Evolutionary conservation across 2,888 invertebrate species (phyloP).

Genomic region (Pyralis farinalis): DNA sequence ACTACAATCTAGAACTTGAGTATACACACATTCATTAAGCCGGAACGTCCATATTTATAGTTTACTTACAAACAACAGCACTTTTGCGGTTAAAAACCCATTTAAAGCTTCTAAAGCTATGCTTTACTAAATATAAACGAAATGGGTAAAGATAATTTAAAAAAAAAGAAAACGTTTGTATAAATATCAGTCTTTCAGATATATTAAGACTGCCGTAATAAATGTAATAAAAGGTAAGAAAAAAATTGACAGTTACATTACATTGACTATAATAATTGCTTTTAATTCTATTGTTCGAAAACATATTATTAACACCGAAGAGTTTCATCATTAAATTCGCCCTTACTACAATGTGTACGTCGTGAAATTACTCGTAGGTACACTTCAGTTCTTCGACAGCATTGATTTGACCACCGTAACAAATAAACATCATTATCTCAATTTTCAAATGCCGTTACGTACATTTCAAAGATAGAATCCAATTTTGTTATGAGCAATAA

Average conservation of each 20-base stretch:
- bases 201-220: conserved; percentile 7
- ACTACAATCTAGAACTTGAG: conserved; percentile 23
- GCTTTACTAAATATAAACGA: not conserved
- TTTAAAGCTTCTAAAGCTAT: conserved; percentile 28
- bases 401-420: too few species aligned
- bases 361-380: too few species aligned
- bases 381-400: too few species aligned
- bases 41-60: conserved; percentile 3
- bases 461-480: too few species aligned
- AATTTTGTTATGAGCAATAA: too few species aligned
- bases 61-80: conserved; percentile 1
- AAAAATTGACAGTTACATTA: conserved; percentile 6
- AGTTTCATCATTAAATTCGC: too few species aligned
- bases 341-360: too few species aligned
- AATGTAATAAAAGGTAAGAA: not conserved
- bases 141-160: not conserved
- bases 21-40: conserved; percentile 9
- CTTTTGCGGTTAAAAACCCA: conserved; percentile 11
- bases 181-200: conserved; percentile 9
- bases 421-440: too few species aligned
- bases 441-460: too few species aligned
- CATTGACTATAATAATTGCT: conserved; percentile 5
- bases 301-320: too few species aligned
- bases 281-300: not conserved
- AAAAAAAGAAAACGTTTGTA: not conserved